These are phyloP conservation scores for Melanotaenia parkinsoni DNA, from an alignment of 2,797 vertebrate species.

Conservation along the genomic window DNA sequence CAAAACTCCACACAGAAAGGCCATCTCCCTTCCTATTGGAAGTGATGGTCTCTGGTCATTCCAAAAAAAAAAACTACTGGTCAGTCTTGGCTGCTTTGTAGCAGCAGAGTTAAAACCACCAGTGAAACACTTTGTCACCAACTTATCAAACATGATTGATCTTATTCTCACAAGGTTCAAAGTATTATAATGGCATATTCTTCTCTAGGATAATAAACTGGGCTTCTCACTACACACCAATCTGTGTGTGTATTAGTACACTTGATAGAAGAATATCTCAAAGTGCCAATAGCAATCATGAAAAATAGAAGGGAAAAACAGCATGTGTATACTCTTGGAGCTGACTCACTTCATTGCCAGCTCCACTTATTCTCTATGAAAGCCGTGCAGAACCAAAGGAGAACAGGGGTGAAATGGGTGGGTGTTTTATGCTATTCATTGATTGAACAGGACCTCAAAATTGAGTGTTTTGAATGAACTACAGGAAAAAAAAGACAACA, in stretches of 20 bases:
- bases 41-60: no score
- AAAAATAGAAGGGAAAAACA: slow-evolving; percentile 14
- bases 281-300: slow-evolving; percentile 22
- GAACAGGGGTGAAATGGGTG: slow-evolving; percentile 58
- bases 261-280: slow-evolving; percentile 14
- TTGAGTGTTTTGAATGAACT: slow-evolving; percentile 59
- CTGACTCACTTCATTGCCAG: slow-evolving; percentile 61
- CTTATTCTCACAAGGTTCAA: not conserved
- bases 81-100: not conserved
- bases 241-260: not conserved
- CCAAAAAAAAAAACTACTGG: no score
- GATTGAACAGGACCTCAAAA: slow-evolving; percentile 44
- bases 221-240: not conserved
- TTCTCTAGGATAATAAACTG: not conserved
- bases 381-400: slow-evolving; percentile 52
- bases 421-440: slow-evolving; percentile 71
- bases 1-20: no score
- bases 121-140: not conserved
- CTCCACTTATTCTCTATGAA: slow-evolving; percentile 56
- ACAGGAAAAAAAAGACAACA: not conserved
- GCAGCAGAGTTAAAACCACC: not conserved
- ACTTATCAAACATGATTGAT: not conserved
- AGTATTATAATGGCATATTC: not conserved
- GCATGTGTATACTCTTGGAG: slow-evolving; percentile 32
- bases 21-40: no score